Conservation (phyloP, 2,797 vertebrate species). For the Neostethus bicornis region DNA sequence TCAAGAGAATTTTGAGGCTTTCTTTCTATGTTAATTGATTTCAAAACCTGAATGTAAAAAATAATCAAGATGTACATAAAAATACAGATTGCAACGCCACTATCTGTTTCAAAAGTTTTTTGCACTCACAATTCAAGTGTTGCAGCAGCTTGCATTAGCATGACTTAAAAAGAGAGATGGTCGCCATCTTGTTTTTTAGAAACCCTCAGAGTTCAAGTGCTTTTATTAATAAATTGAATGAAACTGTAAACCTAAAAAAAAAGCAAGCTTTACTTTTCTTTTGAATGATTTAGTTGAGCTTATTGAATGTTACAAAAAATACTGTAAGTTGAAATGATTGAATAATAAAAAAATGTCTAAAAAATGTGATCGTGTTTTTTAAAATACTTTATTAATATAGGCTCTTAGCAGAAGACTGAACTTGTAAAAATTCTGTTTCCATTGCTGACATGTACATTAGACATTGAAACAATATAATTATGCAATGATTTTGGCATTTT, state of each 20-base stretch:
- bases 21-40: slow-evolving; percentile 41
- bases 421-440: too few species aligned
- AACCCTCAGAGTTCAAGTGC: slow-evolving; percentile 48
- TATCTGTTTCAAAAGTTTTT: slow-evolving; percentile 53
- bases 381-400: neutral
- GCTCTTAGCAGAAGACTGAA: neutral
- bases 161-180: slow-evolving; percentile 58
- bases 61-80: slow-evolving; percentile 58
- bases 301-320: slow-evolving; percentile 71
- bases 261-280: slow-evolving; percentile 66
- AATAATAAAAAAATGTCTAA: slow-evolving; percentile 54
- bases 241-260: slow-evolving; percentile 36
- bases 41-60: slow-evolving; percentile 55
- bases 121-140: slow-evolving; percentile 52
- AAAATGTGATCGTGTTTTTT: slow-evolving; percentile 2
- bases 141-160: slow-evolving; percentile 71
- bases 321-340: slow-evolving; percentile 56
- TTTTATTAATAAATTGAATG: slow-evolving; percentile 50
- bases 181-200: slow-evolving; percentile 53
- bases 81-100: slow-evolving; percentile 47
- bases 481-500: too few species aligned
- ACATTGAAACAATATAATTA: too few species aligned
- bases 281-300: slow-evolving; percentile 57
- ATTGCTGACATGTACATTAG: too few species aligned
- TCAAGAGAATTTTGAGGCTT: too few species aligned